Conservation (phyloP, 2,888 invertebrate genomes). For the Melikaiella ostensackeni region DNA sequence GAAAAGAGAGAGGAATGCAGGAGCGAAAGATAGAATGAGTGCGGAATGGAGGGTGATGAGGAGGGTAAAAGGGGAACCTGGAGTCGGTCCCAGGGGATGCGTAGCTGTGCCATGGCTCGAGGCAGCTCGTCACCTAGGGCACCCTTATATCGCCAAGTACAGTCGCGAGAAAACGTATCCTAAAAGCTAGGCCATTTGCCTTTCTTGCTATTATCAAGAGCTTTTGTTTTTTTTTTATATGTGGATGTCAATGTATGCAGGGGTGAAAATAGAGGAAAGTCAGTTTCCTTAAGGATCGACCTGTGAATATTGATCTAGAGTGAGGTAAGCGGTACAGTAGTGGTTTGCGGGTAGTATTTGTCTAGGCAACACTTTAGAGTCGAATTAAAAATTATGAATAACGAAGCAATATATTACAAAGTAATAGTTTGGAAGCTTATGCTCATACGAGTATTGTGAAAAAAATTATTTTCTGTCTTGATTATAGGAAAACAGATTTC, state of each 20-base stretch:
- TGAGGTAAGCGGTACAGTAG: no score
- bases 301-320: not conserved
- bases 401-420: no score
- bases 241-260: not conserved
- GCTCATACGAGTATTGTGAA: no score
- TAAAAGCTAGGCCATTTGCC: constrained; percentile 34
- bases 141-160: constrained; percentile 75
- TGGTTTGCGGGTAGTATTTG: no score
- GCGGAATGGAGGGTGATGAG: constrained; percentile 44
- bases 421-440: no score
- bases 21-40: constrained; percentile 40
- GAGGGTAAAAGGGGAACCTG: constrained; percentile 56
- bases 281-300: constrained; percentile 14
- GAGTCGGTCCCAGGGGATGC: constrained; percentile 71
- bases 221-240: constrained; percentile 2
- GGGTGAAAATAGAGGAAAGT: constrained; percentile 4
- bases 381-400: no score
- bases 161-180: constrained; percentile 69
- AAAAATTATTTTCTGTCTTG: no score
- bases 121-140: constrained; percentile 76
- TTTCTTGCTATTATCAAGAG: not conserved
- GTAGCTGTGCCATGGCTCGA: constrained; percentile 73
- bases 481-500: no score
- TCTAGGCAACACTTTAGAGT: no score
- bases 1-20: constrained; percentile 40